Evolutionary conservation across 1,140 invertebrate species (phyloP), one percentile per base, ranked within the genome.

Genomic region (Anthonomus grandis): DNA sequence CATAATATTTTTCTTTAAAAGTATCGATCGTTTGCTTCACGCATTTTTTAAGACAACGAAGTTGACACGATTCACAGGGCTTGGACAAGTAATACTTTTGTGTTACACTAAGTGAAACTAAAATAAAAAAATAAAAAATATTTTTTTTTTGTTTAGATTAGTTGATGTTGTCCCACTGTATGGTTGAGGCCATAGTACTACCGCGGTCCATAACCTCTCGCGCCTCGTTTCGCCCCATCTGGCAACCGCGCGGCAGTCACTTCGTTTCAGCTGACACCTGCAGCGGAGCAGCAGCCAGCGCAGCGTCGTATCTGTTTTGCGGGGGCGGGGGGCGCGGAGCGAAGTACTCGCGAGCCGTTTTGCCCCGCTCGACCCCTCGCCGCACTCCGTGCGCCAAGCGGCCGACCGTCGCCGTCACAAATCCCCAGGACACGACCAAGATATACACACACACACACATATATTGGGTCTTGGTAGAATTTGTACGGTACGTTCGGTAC

Each of bases 181-280:
- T n/a, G n/a, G n/a, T 46, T 34, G 34, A 38, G 54, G 46, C 45
- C 54, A 57, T 45, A 57, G 54, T 47, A 47, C 44, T 46, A 47
- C 54, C 52, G 54, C 54, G 54, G 54, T 57, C 54, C 54, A 57
- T 57, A 57, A 57, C 54, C 54, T 24, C 54, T 21, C 37, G 36
- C n/a, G n/a, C n/a, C n/a, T n/a, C n/a, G n/a, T n/a, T n/a, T 12
- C 12, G 13, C 8, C 19, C 25, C 15, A 57, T 39, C 41, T 42
- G 56, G 56, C 56, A 58, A 50, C 56, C n/a, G n/a, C n/a, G n/a
- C n/a, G n/a, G n/a, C n/a, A n/a, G 31, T 6, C 39, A 47, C 55
- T 59, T 63, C 31, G 59, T 62, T 64, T 64, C 67, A 69, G 64
- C 66, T 67, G 69, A 72, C 70, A 72, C 70, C 70, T 72, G 70